Evolutionary conservation across 2,113 vertebrate species (phyloP).

Genomic region (Anolis sagrei): DNA sequence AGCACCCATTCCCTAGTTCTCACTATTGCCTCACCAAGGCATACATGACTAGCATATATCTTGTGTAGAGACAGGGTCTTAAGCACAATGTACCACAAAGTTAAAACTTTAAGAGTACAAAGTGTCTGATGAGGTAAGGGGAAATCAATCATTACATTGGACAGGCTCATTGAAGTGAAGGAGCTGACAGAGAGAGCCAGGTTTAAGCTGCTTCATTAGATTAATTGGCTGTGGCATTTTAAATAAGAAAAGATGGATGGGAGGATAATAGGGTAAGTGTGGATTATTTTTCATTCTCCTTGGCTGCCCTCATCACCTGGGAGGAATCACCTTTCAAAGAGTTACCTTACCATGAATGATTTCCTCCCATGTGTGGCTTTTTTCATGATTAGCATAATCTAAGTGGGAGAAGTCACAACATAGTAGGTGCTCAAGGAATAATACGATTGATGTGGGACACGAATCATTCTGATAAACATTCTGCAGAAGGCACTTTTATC

Average conservation of each 20-base stretch:
- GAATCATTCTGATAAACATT: background rate
- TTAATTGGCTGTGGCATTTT: slow-evolving; percentile 45
- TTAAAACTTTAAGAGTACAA: background rate
- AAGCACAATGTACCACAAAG: background rate
- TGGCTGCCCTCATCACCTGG: background rate
- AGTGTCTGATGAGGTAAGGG: background rate
- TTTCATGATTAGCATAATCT: background rate
- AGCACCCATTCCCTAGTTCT: too few relatives aligned
- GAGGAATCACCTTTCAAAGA: slow-evolving; percentile 3
- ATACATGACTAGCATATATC: background rate
- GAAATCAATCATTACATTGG: rapidly evolving
- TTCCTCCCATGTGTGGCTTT: background rate
- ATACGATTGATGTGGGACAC: background rate
- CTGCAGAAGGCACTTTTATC: background rate
- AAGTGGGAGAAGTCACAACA: background rate
- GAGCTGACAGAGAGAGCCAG: background rate
- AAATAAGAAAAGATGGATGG: slow-evolving; percentile 45
- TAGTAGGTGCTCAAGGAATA: background rate
- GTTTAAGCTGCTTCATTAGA: slow-evolving; percentile 42
- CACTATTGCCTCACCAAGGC: background rate
- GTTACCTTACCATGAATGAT: background rate
- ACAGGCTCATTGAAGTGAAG: background rate
- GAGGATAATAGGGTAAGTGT: slow-evolving; percentile 6
- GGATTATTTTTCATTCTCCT: slow-evolving; percentile 46
- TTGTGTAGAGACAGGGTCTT: background rate